phyloP scores from a whole-genome alignment of 2,797 vertebrate genomes.

The Morus bassanus region DNA sequence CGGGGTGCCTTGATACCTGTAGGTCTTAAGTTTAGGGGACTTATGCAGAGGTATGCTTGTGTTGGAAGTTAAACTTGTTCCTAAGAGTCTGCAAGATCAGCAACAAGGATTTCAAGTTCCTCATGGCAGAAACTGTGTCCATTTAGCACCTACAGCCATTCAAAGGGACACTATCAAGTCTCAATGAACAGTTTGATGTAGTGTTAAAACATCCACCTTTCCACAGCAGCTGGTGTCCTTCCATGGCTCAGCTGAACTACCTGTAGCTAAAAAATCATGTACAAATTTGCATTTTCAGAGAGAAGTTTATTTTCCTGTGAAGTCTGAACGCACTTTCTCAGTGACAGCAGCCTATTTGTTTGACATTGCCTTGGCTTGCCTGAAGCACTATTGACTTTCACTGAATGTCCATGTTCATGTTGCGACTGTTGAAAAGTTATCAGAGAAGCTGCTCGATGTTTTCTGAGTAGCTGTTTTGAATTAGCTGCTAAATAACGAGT shows the following conservation, averaged over 20 bases:
- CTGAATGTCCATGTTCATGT: accelerated
- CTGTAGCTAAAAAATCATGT: background rate
- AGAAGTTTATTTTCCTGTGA: background rate
- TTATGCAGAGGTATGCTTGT: background rate
- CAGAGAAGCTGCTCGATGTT: background rate
- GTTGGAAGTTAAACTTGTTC: background rate
- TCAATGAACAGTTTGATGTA: background rate
- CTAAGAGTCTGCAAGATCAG: background rate
- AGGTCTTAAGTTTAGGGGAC: background rate
- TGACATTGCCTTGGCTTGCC: background rate
- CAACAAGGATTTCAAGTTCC: background rate
- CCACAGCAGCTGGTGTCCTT: too few relatives aligned
- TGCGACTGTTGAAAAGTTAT: background rate
- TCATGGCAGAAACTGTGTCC: background rate
- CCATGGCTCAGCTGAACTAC: background rate
- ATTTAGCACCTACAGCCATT: background rate
- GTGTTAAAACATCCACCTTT: background rate
- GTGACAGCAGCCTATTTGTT: background rate
- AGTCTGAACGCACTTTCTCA: background rate
- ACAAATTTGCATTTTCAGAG: background rate
- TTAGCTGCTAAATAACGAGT: background rate
- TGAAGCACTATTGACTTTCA: background rate
- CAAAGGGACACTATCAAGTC: background rate
- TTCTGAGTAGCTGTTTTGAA: background rate
- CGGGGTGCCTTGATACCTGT: background rate